These are phyloP conservation scores for Acropora tenuis DNA, from an alignment of 64 coral and sea anemone genomes.

Conservation along the genomic window DNA sequence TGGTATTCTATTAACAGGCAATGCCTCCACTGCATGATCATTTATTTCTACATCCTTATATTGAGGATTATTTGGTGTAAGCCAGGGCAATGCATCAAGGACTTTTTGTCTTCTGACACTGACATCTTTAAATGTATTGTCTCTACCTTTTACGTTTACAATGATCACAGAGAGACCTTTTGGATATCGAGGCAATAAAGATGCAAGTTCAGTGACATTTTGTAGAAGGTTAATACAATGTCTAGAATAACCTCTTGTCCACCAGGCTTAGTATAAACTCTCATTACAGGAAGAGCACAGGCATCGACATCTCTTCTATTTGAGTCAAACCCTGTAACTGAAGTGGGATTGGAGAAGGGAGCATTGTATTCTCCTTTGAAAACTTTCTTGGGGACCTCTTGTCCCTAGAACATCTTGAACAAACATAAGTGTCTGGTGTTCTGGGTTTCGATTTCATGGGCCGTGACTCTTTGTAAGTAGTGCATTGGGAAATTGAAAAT, in stretches of 20 bases:
- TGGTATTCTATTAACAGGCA: too few relatives aligned
- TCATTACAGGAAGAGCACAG: slow-evolving; percentile 13
- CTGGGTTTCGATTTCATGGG: slow-evolving; percentile 12
- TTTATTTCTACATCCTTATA: not conserved
- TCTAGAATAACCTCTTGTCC: not conserved
- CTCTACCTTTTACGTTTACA: not conserved
- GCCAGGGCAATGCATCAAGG: too few relatives aligned
- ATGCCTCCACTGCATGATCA: too few relatives aligned
- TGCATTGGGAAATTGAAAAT: not conserved
- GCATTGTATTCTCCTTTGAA: slow-evolving; percentile 14
- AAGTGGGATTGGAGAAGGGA: not conserved
- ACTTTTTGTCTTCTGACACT: too few relatives aligned
- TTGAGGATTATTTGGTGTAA: not conserved
- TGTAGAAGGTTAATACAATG: not conserved
- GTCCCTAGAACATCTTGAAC: slow-evolving; percentile 6
- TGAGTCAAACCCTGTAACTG: too few relatives aligned
- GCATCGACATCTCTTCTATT: too few relatives aligned
- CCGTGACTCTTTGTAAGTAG: not conserved
- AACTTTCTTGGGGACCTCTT: slow-evolving; percentile 14
- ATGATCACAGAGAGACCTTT: slow-evolving; percentile 24
- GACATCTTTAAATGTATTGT: too few relatives aligned
- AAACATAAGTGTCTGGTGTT: slow-evolving; percentile 15
- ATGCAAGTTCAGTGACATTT: slow-evolving; percentile 30
- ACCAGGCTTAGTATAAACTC: slow-evolving; percentile 22
- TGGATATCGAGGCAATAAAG: not conserved